Evolutionary conservation across 2,113 vertebrate species (phyloP), one percentile per base, ranked within the genome.

Genomic region (Bothrops jararaca): DNA sequence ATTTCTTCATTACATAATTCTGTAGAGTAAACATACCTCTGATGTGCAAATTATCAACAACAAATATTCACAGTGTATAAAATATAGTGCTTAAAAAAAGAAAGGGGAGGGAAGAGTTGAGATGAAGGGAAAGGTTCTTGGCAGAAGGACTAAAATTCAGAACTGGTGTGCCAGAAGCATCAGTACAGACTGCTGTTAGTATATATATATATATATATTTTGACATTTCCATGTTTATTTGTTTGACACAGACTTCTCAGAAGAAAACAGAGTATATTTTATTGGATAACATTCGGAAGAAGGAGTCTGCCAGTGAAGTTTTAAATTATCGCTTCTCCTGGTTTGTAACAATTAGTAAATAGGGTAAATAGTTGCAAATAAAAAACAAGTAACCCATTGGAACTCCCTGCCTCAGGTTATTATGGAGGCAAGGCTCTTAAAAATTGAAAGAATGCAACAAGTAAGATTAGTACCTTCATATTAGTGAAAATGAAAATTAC

Each of bases 391-490:
- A 92, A 85, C 52, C 39, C 22, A n/a, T 54, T 80, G 86, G 86
- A 92, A 88, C 58, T 74, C 86, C 23, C 58, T 54, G 48, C 86
- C 60, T 74, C 86, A 89, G 86, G 86, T 88, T 88, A 56, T 74
- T 52, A 86, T 58, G 4, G 48, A 91, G 80, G 24, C 39, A 74
- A 74, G 48, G 58, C 11, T n/a, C 4, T 74, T 29, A 88, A 54
- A 88, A 52, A 54, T 92, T 29, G 18, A 85, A 42, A n/a, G 42
- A 74, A 54, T 9, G 48, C 48, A 86, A 53, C 42, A 58, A 53
- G 53, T 26, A 23, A 88, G 23, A 88, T 88, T 53, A 53, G 20
- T 48, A 52, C 60, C 85, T 29, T 88, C 85, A 3, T 91, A 58
- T 58, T 64, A 39, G 29, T 60, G 88, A 39, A 85, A 87, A 60